Percentiles rank a stretch among this genome's conserved stretches.
Conservation (phyloP, 2,797 vertebrate genomes). For the Xenentodon cancila region DNA sequence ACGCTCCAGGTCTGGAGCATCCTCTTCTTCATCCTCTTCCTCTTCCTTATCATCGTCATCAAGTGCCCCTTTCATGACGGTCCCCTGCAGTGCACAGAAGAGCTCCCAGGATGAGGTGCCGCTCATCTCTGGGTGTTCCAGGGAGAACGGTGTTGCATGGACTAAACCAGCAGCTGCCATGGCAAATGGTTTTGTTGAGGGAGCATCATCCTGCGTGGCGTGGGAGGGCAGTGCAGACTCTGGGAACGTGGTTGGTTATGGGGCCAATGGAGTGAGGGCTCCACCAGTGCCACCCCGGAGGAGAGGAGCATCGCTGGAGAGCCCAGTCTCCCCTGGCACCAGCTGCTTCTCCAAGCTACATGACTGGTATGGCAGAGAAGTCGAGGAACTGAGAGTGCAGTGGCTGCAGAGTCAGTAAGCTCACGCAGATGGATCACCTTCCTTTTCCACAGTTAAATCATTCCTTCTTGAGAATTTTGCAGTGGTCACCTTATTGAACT, state of each 20-base stretch:
- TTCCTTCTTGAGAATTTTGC: slow-evolving; percentile 46
- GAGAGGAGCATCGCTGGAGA: slow-evolving; percentile 68
- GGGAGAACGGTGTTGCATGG: slow-evolving; percentile 89
- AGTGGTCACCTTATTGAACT: slow-evolving; percentile 4
- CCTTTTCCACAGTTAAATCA: slow-evolving; percentile 25
- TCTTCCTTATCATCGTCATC: slow-evolving; percentile 68
- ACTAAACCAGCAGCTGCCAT: slow-evolving; percentile 62
- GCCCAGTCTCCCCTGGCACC: slow-evolving; percentile 65
- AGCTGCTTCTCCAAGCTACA: slow-evolving; percentile 88
- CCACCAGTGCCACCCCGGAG: slow-evolving; percentile 85
- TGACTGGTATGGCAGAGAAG: slow-evolving; percentile 87
- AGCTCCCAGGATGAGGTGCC: slow-evolving; percentile 64
- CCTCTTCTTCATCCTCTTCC: slow-evolving; percentile 63
- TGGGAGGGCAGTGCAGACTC: slow-evolving; percentile 69
- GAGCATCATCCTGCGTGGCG: slow-evolving; percentile 48
- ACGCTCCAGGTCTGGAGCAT: slow-evolving; percentile 60
- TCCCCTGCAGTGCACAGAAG: slow-evolving; percentile 27
- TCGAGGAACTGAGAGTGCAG: slow-evolving; percentile 82
- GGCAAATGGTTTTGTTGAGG: slow-evolving; percentile 63
- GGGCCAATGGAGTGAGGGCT: slow-evolving; percentile 54
- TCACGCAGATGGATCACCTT: slow-evolving; percentile 3
- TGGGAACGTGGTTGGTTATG: slow-evolving; percentile 18
- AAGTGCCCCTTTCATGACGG: slow-evolving; percentile 18
- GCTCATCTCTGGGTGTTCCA: slow-evolving; percentile 54
- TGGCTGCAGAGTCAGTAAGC: slow-evolving; percentile 85